Base-by-base conservation (phyloP, 2,797 vertebrate genomes). In the Poecilia gillii region DNA sequence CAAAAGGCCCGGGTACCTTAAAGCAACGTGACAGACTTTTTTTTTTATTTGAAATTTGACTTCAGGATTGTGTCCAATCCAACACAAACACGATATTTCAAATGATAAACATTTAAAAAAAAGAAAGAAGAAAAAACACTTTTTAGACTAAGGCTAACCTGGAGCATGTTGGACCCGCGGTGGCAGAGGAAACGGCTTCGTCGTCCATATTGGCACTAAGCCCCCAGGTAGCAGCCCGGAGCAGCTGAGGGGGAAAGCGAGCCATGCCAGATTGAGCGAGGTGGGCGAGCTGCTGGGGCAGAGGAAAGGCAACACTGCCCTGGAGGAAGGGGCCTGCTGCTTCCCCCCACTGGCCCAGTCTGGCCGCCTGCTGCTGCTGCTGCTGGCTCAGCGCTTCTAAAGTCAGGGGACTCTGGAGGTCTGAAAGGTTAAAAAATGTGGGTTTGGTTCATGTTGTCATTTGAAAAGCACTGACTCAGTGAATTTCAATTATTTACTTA, bases 311-410 rank as follows among this genome's bases (percentile, higher is more conserved):
- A 68, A 98, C 93, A 59, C 94, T 89, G 72, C 97, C 96, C 90
- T 97, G 97, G 85, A 99, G 95, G 90, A 96, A 99, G 83, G 98
- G 96, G 23, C 96, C 96, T 12, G 97, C 96, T 46, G 97, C 96
- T 76, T 99, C 99, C 8, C 94, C 97, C 98, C 98, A 99, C 90
- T 98, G 98, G 85, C 98, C 96, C 85, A 98, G 95, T 74, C 98
- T 93, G 80, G 97, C 96, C 33, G 93, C 95, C 84, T 98, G 97
- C 80, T 91, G 96, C 84, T 98, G 97, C 80, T 91, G 96, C 95
- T 94, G 93, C 79, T 98, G 97, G 93, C 96, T 96, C 88, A 99
- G 91, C 46, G 97, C 96, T 92, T 99, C 99, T 82, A 99, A 94
- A 82, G 97, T 96, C 80, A 97, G 89, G 72, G 95, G 96, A 90